These are phyloP conservation scores for Plectrocnemia conspersa DNA, from an alignment of 1,140 invertebrate species.

Conservation along the genomic window DNA sequence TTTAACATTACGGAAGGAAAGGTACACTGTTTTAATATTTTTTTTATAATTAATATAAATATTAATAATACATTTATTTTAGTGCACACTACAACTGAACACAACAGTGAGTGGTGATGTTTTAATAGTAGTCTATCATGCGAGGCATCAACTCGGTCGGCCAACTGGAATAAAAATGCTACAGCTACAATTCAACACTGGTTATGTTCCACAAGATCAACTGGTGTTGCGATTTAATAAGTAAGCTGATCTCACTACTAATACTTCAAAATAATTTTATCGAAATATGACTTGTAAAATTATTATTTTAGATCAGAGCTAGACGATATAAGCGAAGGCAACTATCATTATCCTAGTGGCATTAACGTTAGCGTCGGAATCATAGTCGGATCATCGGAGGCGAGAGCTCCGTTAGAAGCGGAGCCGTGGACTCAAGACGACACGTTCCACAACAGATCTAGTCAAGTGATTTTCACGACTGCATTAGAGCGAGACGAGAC, in stretches of 20 bases:
- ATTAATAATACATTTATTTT: constrained; percentile 14
- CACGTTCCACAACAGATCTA: constrained; percentile 46
- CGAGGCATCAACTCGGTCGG: constrained; percentile 78
- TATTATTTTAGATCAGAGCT: constrained; percentile 61
- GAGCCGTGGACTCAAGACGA: constrained; percentile 70
- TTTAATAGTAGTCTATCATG: constrained; percentile 76
- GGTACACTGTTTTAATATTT: too few relatives aligned
- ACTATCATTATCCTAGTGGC: constrained; percentile 76
- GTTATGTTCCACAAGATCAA: constrained; percentile 72
- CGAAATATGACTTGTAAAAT: background rate
- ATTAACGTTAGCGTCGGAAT: constrained; percentile 71
- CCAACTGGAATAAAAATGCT: constrained; percentile 84
- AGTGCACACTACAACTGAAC: constrained; percentile 42
- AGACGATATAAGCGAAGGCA: constrained; percentile 70
- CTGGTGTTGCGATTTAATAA: constrained; percentile 69
- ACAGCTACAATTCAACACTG: constrained; percentile 83
- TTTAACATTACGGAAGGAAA: constrained; percentile 73
- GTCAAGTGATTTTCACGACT: constrained; percentile 69
- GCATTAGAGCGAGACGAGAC: constrained; percentile 80
- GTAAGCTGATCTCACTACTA: too few relatives aligned
- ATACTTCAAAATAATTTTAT: too few relatives aligned
- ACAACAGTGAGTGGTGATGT: constrained; percentile 76
- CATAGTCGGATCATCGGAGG: constrained; percentile 63
- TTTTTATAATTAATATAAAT: too few relatives aligned
- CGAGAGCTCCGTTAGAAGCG: constrained; percentile 57